Percentiles rank a stretch among this genome's conserved stretches.
These are phyloP conservation scores for Sorex fumeus DNA, from an alignment of 2,113 vertebrate species.

Conservation along the genomic window DNA sequence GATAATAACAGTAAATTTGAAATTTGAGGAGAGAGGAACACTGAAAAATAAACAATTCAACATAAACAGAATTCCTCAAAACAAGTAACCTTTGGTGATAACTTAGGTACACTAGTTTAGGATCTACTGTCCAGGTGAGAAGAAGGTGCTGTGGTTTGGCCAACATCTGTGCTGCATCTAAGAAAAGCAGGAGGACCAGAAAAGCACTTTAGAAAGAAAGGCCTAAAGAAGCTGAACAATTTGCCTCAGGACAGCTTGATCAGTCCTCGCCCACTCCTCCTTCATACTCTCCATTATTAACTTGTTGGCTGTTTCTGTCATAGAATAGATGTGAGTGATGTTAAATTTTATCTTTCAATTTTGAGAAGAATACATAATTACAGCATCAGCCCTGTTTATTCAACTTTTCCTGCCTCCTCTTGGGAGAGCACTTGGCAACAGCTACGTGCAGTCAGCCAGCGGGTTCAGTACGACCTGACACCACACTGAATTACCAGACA, in stretches of 20 bases:
- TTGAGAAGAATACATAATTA: constrained; percentile 9
- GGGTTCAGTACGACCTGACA: neutral
- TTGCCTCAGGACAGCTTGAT: neutral
- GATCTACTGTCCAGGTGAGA: neutral
- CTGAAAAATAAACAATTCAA: neutral
- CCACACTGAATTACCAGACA: neutral
- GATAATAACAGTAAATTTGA: constrained; percentile 30
- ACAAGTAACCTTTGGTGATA: neutral
- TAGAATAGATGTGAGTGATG: neutral
- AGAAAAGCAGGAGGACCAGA: neutral
- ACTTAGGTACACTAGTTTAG: neutral
- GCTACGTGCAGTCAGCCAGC: neutral
- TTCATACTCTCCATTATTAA: neutral
- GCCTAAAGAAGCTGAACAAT: neutral
- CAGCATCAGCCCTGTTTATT: neutral
- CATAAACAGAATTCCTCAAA: constrained; percentile 39
- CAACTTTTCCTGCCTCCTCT: neutral
- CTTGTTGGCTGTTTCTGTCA: neutral
- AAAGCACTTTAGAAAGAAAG: neutral
- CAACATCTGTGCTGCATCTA: neutral
- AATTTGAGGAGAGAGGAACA: neutral
- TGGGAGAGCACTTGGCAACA: neutral
- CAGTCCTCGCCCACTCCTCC: neutral
- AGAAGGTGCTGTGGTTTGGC: neutral
- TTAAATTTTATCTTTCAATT: constrained; percentile 12